A percentile compares a stretch with the other conserved stretches of the same genome.
phyloP scores from a whole-genome alignment of 2,797 vertebrate genomes.

The Rachycentron canadum region DNA sequence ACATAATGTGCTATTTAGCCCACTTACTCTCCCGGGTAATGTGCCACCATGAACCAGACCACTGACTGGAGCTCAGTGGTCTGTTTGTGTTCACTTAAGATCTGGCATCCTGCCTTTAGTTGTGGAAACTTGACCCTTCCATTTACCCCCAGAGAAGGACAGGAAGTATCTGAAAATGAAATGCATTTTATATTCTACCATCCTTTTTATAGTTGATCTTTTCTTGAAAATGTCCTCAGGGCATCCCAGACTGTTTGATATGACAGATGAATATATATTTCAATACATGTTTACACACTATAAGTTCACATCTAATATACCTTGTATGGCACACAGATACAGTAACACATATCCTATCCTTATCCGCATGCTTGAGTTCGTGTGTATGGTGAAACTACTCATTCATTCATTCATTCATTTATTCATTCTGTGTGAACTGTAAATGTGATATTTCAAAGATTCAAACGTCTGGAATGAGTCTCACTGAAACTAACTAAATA shows the following conservation, averaged over 20 bases:
- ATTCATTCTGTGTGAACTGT: too few relatives aligned
- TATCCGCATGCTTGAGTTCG: too few relatives aligned
- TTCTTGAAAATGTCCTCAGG: neutral
- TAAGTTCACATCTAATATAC: neutral
- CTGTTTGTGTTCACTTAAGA: neutral
- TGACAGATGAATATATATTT: neutral
- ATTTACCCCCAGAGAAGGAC: neutral
- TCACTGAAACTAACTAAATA: neutral
- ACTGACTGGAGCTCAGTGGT: neutral
- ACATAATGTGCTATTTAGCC: neutral
- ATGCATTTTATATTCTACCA: neutral
- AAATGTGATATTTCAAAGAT: neutral
- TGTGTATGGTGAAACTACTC: too few relatives aligned
- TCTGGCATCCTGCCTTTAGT: neutral
- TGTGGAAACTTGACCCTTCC: neutral
- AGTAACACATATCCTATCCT: too few relatives aligned
- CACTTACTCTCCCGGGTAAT: neutral
- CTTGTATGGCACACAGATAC: neutral
- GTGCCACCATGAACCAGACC: neutral
- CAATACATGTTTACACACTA: neutral
- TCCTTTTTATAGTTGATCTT: neutral
- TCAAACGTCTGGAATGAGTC: neutral
- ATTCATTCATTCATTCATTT: too few relatives aligned
- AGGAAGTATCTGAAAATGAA: neutral
- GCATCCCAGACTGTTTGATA: neutral